A percentile compares a stretch with the other conserved stretches of the same genome.
These are phyloP conservation scores for Orius insidiosus DNA, from an alignment of 1,140 invertebrate genomes.

Conservation along the genomic window DNA sequence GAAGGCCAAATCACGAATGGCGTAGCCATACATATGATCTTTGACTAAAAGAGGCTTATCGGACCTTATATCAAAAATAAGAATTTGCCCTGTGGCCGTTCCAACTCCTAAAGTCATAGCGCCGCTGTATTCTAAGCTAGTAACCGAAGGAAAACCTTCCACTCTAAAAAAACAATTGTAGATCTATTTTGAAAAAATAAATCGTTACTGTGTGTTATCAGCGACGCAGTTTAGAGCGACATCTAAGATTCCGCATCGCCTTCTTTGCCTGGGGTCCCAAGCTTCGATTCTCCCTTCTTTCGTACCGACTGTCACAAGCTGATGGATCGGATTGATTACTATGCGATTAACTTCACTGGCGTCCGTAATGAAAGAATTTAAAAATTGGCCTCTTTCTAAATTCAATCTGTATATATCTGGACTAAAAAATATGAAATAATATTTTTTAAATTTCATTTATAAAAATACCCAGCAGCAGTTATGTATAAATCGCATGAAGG, in stretches of 20 bases:
- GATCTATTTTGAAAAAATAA: constrained; percentile 4
- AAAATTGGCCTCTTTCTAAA: constrained; percentile 85
- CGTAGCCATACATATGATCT: constrained; percentile 86
- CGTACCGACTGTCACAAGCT: constrained; percentile 76
- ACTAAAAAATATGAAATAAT: constrained; percentile 28
- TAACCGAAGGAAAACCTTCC: constrained; percentile 54
- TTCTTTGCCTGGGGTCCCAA: constrained; percentile 77
- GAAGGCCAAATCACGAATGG: constrained; percentile 81
- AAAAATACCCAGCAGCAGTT: constrained; percentile 64
- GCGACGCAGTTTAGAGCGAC: constrained; percentile 56
- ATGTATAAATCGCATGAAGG: constrained; percentile 82
- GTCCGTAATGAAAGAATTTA: constrained; percentile 62
- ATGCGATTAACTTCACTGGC: constrained; percentile 68
- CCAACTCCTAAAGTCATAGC: constrained; percentile 76
- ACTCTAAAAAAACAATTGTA: constrained; percentile 30
- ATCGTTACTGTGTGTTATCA: constrained; percentile 13
- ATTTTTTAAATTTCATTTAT: not conserved
- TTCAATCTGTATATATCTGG: constrained; percentile 89
- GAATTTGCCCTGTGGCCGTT: constrained; percentile 78
- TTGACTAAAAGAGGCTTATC: constrained; percentile 76
- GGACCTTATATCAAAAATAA: constrained; percentile 89
- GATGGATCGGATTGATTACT: constrained; percentile 73
- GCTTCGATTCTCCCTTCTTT: constrained; percentile 79
- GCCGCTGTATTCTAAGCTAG: constrained; percentile 64
- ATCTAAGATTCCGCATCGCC: constrained; percentile 63